Base-by-base conservation (phyloP, 2,888 invertebrate species). In the Gymnosoma rotundatum region DNA sequence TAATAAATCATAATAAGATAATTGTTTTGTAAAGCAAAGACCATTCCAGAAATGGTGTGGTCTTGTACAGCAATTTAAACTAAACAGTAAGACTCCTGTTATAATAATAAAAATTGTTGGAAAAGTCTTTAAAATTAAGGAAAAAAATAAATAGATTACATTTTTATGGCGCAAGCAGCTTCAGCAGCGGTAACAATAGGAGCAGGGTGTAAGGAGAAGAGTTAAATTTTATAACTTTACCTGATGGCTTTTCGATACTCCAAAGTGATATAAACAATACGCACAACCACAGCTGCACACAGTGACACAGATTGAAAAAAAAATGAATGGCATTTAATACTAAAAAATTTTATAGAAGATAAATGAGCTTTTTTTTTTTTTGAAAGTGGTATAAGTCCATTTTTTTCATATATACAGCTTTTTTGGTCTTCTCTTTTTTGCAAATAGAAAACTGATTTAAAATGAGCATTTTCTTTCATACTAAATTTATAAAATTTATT, bases 1-100 rank as follows among this genome's bases (percentile, higher is more conserved):
- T 70, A 78, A 81, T 74, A 81, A 74, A 74, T 84, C 69, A 84
- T 81, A 84, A 81, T 69, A 50, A 73, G 83, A 69, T 78, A 78
- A 84, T 70, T 73, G 72, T 42, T 73, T 72, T 72, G 58, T 1
- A 12, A 50, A 16, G 20, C 32, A 50, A 4, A 50, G 21, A 42
- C 25, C 25, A 25, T 25, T 25, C 25, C 25, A 67, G 73, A 66
- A 38, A 73, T 80, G 61, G 52, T 61, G 76, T 78, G 63, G 54
- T 81, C 67, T 67, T 10, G 36, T 16, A 67, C 52, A 66, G 72
- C 64, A 32, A 63, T 54, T 54, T 69, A 20, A 54, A 45, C 16
- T 69, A 3, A 32, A 52, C 20, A 69, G 25, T 32, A 69, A 21
- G 38, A 38, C 12, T 50, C 20, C 8, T 25, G n/a, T 45, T 32